Evolutionary conservation across 2,888 invertebrate genomes (phyloP), one percentile per base, ranked within the genome.

Genomic region (Conus canariensis): DNA sequence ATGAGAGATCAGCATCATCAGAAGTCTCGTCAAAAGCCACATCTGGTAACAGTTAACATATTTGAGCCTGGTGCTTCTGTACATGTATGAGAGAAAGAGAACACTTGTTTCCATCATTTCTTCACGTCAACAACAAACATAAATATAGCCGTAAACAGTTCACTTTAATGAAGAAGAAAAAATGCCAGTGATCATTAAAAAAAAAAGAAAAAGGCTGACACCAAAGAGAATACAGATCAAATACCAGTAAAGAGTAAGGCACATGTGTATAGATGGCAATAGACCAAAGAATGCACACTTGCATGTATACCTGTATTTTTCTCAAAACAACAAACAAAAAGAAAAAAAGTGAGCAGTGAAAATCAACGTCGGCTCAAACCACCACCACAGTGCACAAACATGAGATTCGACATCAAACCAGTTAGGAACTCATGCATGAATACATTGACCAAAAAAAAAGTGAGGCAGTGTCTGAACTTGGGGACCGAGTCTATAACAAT

Each of bases 161-260:
- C 80, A 80, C 12, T 12, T 30, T 80, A 80, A 45, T 80, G n/a
- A 74, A 74, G n/a, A 74, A 74, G 45, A 45, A 80, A 25, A 80
- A 30, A 30, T 45, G 80, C 45, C 80, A 80, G 22, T 45, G 45
- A 45, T 45, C 45, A 45, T 45, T 45, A 45, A 45, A 45, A 45
- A 30, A 80, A 80, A 30, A 10, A 80, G 10, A 80, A 80, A 25
- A 80, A 45, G 12, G 10, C 6, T 80, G 80, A 19, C 80, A 80
- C 16, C 45, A 80, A 16, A 16, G 30, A 12, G 8, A 30, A 45
- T 80, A 80, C 19, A 80, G 45, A 80, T 30, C 45, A 80, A 45
- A 80, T 80, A 80, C 30, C 80, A 80, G 80, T 45, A 80, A 45
- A 80, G 80, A 45, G 9, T 30, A 80, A 80, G 80, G 80, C 80